Percentiles rank a stretch among this genome's conserved stretches.
Conservation (phyloP, 2,797 vertebrate genomes). For the Pseudotriccus pelzelni region DNA sequence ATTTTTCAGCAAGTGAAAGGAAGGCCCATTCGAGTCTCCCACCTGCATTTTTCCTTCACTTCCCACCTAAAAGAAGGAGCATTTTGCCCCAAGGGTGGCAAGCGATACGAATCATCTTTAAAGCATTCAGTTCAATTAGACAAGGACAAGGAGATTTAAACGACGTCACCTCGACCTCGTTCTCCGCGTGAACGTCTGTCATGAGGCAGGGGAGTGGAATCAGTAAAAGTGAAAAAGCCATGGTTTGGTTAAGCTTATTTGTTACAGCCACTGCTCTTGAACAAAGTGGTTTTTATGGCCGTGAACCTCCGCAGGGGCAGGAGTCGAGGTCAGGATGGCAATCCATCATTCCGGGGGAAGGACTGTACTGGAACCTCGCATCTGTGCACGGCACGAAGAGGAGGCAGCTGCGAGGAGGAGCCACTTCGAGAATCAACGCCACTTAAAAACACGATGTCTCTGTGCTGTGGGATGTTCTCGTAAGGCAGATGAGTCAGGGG, state of each 20-base stretch:
- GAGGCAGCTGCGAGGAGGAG: conserved; percentile 12
- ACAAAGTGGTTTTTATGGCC: conserved; percentile 74
- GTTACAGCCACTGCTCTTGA: conserved; percentile 73
- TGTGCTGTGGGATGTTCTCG: background rate
- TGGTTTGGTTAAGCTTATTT: conserved; percentile 74
- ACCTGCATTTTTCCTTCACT: background rate
- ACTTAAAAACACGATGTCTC: background rate
- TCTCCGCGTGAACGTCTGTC: conserved; percentile 69
- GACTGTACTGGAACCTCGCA: conserved; percentile 18
- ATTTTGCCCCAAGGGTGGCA: conserved; percentile 20
- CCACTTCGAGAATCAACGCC: background rate
- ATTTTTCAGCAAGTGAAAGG: conserved; percentile 1
- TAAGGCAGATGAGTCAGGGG: conserved; percentile 6
- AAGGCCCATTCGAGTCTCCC: background rate
- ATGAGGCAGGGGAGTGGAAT: conserved; percentile 66
- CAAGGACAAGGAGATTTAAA: conserved; percentile 77
- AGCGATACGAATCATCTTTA: conserved; percentile 64
- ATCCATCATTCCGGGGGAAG: conserved; percentile 36
- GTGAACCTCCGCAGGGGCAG: conserved; percentile 22
- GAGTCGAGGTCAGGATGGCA: conserved; percentile 8
- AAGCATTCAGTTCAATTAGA: conserved; percentile 78
- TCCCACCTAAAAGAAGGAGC: background rate
- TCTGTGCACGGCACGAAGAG: background rate
- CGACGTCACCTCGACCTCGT: conserved; percentile 46
- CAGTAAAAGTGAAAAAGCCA: conserved; percentile 73